Conservation (phyloP, 2,113 vertebrate species). For the Potamarius usumacintae region DNA sequence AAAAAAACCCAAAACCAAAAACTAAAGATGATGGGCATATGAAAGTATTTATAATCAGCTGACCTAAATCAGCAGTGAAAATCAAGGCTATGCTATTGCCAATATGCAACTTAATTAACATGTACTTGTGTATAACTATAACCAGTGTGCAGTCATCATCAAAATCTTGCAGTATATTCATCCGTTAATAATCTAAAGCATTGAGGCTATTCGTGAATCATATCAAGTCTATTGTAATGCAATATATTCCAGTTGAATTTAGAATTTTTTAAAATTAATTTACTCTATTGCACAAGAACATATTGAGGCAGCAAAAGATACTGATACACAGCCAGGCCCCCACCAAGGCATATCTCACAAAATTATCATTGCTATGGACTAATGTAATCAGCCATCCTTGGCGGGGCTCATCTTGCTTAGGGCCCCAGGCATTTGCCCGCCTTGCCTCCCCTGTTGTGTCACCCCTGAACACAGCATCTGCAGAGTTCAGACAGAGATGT, state of each 20-base stretch:
- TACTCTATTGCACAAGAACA: not conserved
- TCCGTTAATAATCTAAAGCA: not conserved
- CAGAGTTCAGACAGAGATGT: not conserved
- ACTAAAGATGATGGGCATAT: not conserved
- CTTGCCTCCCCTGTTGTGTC: no score
- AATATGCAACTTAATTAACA: not conserved
- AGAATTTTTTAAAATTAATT: not conserved
- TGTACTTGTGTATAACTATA: not conserved
- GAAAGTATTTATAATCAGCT: not conserved
- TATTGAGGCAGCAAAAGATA: not conserved
- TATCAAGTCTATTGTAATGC: not conserved
- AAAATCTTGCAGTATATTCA: not conserved
- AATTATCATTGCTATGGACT: no score
- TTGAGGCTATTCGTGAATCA: not conserved
- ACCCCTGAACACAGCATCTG: not conserved
- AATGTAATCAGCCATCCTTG: no score
- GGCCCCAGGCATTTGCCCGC: no score
- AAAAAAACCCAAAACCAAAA: not conserved
- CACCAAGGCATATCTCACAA: no score
- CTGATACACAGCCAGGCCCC: not conserved
- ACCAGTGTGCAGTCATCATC: not conserved
- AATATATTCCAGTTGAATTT: not conserved
- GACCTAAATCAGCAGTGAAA: not conserved
- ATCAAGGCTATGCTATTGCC: not conserved
- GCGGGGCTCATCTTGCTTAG: no score